Percentiles rank a stretch among this genome's conserved stretches.
Evolutionary conservation across 2,888 invertebrate genomes (phyloP).

Genomic region (Ligdia adustata): DNA sequence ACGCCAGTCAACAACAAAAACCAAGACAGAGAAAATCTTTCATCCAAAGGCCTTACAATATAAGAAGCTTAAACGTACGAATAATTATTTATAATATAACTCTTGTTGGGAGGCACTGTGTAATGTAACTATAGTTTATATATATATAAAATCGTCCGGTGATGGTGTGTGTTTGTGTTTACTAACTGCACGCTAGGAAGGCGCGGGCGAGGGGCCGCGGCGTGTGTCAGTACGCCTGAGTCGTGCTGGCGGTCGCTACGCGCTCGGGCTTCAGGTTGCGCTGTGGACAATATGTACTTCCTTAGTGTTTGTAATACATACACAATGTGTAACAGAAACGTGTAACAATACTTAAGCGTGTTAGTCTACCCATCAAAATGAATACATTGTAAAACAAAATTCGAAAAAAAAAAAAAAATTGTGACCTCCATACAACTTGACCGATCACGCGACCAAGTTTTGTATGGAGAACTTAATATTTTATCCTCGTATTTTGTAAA

Average conservation of each 20-base stretch:
- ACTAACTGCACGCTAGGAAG: conserved; percentile 70
- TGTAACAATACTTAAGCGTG: too few relatives aligned
- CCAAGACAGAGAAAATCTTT: conserved; percentile 12
- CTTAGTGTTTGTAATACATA: too few relatives aligned
- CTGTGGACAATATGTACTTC: conserved; percentile 61
- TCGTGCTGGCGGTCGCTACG: conserved; percentile 72
- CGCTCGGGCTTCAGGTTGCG: conserved; percentile 75
- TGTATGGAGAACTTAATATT: too few relatives aligned
- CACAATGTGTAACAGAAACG: too few relatives aligned
- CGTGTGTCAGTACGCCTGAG: conserved; percentile 80
- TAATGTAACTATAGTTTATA: conserved; percentile 56
- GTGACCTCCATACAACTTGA: too few relatives aligned
- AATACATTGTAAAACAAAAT: too few relatives aligned
- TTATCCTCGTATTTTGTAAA: too few relatives aligned
- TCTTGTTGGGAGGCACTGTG: conserved; percentile 55
- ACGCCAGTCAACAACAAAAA: neutral
- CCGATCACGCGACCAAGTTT: too few relatives aligned
- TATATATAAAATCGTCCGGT: conserved; percentile 53
- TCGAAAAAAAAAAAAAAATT: too few relatives aligned
- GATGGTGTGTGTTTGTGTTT: conserved; percentile 45
- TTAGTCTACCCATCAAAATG: too few relatives aligned
- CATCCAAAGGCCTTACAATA: conserved; percentile 40
- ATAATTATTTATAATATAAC: conserved; percentile 56
- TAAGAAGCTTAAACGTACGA: conserved; percentile 51
- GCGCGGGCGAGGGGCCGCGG: conserved; percentile 49